Percentiles rank a stretch among this genome's conserved stretches.
These are phyloP conservation scores for Samia ricini DNA, from an alignment of 1,140 invertebrate genomes.

Conservation along the genomic window DNA sequence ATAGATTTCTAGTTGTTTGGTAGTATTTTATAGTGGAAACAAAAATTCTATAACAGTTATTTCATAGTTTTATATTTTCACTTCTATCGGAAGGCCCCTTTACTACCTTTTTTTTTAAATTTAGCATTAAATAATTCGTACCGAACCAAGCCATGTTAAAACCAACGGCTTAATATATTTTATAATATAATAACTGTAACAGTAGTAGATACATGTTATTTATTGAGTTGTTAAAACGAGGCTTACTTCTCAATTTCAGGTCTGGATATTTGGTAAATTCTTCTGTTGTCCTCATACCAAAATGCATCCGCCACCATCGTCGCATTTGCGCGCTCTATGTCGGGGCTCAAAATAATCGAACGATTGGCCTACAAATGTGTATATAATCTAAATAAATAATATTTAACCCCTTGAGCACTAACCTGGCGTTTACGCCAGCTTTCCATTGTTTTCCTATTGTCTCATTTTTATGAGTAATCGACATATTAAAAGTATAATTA, in stretches of 20 bases:
- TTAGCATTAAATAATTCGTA: too few species aligned
- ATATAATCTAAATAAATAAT: background rate
- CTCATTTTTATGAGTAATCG: too few species aligned
- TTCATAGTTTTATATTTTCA: too few species aligned
- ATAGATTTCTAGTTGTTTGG: too few species aligned
- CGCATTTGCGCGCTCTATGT: constrained; percentile 28
- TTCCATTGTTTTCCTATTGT: background rate
- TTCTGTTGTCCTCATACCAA: constrained; percentile 73
- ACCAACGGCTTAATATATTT: too few species aligned
- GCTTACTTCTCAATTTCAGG: constrained; percentile 61
- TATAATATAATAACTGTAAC: background rate
- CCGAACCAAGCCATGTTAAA: too few species aligned
- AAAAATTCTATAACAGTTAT: too few species aligned
- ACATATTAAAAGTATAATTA: background rate
- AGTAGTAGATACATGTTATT: background rate
- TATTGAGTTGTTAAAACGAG: background rate
- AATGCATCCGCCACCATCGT: constrained; percentile 62
- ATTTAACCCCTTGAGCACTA: too few species aligned
- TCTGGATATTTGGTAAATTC: constrained; percentile 61
- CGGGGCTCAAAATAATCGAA: constrained; percentile 42
- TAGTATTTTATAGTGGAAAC: too few species aligned
- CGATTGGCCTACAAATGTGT: constrained; percentile 54
- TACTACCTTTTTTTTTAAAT: too few species aligned
- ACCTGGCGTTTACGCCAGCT: too few species aligned
- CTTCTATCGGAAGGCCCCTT: too few species aligned